These are phyloP conservation scores for Tigriopus californicus DNA, from an alignment of 2,888 invertebrate genomes.

Conservation along the genomic window DNA sequence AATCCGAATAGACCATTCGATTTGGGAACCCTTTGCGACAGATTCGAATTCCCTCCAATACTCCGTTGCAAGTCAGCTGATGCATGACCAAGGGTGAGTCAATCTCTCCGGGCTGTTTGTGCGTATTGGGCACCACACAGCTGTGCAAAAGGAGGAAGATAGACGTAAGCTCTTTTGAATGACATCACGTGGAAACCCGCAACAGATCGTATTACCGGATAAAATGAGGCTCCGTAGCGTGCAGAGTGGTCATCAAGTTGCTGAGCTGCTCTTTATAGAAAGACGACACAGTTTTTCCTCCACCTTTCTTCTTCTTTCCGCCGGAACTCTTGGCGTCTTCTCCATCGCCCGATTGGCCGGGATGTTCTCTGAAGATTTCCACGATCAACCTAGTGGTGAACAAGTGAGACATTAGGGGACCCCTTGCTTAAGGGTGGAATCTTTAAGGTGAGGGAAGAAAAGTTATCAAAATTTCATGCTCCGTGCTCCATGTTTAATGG, in stretches of 20 bases:
- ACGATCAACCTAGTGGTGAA: constrained; percentile 41
- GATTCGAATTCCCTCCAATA: constrained; percentile 36
- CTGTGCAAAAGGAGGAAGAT: no score
- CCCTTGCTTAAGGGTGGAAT: no score
- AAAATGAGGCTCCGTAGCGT: constrained; percentile 36
- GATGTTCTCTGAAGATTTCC: constrained; percentile 87
- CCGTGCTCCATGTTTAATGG: no score
- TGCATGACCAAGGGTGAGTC: constrained; percentile 38
- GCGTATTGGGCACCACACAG: constrained; percentile 35
- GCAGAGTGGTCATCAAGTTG: constrained; percentile 35
- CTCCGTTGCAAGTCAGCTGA: constrained; percentile 40
- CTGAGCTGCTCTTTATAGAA: constrained; percentile 27
- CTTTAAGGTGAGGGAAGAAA: no score
- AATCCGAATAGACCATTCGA: constrained; percentile 38
- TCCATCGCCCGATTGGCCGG: constrained; percentile 50
- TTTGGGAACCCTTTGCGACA: constrained; percentile 40
- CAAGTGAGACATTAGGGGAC: no score
- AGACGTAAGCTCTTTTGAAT: background rate
- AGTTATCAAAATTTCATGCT: no score
- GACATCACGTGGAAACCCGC: background rate
- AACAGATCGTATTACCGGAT: constrained; percentile 25
- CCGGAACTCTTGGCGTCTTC: background rate
- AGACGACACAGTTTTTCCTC: constrained; percentile 15
- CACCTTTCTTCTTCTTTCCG: constrained; percentile 15
- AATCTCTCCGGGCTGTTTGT: constrained; percentile 30